Conservation (phyloP, 2,797 vertebrate genomes). For the Phrynocephalus guinanensis region DNA sequence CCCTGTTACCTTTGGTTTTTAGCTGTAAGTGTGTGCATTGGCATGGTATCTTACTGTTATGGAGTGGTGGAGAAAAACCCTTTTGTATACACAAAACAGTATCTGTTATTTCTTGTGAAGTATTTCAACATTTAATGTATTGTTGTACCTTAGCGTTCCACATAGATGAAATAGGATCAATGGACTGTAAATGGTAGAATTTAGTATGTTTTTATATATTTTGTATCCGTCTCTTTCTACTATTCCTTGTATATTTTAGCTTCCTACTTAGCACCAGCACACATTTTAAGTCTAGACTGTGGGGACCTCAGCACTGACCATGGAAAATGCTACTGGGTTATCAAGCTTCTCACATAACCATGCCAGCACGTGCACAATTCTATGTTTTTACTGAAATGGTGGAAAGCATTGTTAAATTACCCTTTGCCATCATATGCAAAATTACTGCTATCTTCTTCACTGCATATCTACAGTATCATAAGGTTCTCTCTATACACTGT, state of each 20-base stretch:
- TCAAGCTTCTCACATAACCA: neutral
- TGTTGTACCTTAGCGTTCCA: neutral
- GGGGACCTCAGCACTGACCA: neutral
- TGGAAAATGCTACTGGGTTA: neutral
- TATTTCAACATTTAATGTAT: too few relatives aligned
- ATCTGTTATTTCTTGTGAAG: too few relatives aligned
- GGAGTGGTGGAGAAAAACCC: neutral
- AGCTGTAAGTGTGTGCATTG: too few relatives aligned
- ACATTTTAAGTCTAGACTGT: neutral
- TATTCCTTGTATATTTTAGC: neutral
- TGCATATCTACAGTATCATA: neutral
- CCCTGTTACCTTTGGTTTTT: neutral
- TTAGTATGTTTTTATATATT: too few relatives aligned
- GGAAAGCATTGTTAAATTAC: neutral
- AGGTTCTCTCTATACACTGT: neutral
- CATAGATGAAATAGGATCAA: neutral
- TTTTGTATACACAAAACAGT: too few relatives aligned
- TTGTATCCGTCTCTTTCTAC: too few relatives aligned
- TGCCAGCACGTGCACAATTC: neutral
- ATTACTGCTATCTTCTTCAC: neutral
- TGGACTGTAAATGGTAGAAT: neutral
- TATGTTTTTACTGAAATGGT: neutral
- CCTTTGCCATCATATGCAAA: neutral
- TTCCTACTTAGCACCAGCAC: neutral
- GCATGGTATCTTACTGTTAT: neutral